Evolutionary conservation across 2,113 vertebrate species (phyloP).

Genomic region (Saguinus imperator): DNA sequence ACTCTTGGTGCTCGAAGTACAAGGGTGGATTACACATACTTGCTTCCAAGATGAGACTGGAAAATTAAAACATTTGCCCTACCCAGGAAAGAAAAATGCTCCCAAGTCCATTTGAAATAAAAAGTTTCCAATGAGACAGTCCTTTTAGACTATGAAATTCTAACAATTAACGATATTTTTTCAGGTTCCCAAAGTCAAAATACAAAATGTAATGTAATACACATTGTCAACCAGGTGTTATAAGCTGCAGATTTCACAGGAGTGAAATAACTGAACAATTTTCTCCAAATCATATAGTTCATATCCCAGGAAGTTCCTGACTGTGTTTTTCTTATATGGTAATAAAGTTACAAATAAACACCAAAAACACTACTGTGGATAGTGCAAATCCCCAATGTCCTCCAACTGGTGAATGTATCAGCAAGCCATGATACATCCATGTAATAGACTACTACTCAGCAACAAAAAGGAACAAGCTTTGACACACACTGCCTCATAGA

Average conservation of each 20-base stretch:
- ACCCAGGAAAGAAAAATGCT: slow-evolving; percentile 12
- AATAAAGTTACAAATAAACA: slow-evolving; percentile 50
- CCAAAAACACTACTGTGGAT: neutral
- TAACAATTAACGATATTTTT: slow-evolving; percentile 22
- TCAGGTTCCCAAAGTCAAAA: slow-evolving; percentile 39
- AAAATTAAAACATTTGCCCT: slow-evolving; percentile 7
- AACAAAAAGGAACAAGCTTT: neutral
- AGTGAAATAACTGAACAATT: slow-evolving; percentile 22
- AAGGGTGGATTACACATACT: neutral
- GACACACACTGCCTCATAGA: neutral
- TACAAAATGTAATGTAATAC: neutral
- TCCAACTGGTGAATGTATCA: neutral
- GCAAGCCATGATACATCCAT: neutral
- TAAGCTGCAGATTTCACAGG: slow-evolving; percentile 28
- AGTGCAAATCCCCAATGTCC: neutral
- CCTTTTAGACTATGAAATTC: slow-evolving; percentile 21
- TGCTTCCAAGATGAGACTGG: neutral
- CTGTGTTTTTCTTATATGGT: neutral
- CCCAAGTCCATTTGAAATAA: neutral
- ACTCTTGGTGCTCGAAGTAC: neutral
- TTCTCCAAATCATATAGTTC: neutral
- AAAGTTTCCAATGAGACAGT: neutral
- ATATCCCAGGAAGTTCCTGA: neutral
- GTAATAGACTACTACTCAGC: neutral
- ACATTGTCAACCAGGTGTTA: neutral